Conservation (phyloP, 2,888 invertebrate species). For the Aspidiotus destructor region DNA sequence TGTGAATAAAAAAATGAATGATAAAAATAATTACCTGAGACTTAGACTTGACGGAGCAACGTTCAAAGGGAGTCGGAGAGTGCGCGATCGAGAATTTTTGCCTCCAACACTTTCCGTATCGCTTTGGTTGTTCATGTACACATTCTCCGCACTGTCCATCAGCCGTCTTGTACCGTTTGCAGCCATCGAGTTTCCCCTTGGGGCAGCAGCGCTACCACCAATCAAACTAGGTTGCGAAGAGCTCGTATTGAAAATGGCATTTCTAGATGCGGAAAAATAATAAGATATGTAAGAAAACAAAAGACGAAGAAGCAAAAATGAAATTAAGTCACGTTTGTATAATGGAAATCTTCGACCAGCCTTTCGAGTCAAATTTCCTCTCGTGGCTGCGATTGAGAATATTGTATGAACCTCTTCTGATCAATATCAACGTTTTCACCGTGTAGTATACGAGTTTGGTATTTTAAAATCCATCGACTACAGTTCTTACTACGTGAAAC, state of each 20-base stretch:
- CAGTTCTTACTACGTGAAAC: too few relatives aligned
- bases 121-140: conserved; percentile 10
- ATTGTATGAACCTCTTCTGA: too few relatives aligned
- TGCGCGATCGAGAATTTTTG: conserved; percentile 50
- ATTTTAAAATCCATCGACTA: too few relatives aligned
- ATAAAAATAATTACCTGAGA: conserved; percentile 45
- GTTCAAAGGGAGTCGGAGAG: conserved; percentile 52
- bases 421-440: too few relatives aligned
- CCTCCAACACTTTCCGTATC: conserved; percentile 49
- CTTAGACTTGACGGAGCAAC: conserved; percentile 53
- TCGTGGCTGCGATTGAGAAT: too few relatives aligned
- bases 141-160: conserved; percentile 13
- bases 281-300: too few relatives aligned
- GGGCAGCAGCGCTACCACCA: background rate
- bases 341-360: too few relatives aligned
- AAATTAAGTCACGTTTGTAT: too few relatives aligned
- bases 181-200: conserved; percentile 35
- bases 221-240: conserved; percentile 24
- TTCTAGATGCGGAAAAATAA: conserved; percentile 11
- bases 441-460: too few relatives aligned
- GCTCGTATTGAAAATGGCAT: conserved; percentile 17
- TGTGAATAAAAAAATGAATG: background rate
- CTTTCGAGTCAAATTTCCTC: too few relatives aligned
- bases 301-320: too few relatives aligned
- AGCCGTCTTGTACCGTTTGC: conserved; percentile 17